Evolutionary conservation across 1,140 invertebrate genomes (phyloP).

Genomic region (Rhyacophila brunnea): DNA sequence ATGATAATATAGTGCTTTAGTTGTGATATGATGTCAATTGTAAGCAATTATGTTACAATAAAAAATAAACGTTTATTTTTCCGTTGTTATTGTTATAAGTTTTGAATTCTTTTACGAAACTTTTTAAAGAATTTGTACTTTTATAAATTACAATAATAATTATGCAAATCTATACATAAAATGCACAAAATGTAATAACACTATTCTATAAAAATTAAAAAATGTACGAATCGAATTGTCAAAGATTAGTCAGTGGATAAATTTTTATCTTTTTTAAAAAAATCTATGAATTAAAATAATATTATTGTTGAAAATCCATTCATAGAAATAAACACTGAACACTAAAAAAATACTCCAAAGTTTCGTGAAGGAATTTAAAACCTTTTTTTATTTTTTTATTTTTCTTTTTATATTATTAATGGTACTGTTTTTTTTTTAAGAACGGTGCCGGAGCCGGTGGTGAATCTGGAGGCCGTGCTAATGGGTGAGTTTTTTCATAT

Average conservation of each 20-base stretch:
- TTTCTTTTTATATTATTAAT: constrained; percentile 51
- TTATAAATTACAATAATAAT: too few species aligned
- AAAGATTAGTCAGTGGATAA: too few species aligned
- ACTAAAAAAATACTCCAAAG: too few species aligned
- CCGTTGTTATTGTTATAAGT: constrained; percentile 11
- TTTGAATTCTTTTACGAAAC: constrained; percentile 15
- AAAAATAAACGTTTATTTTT: constrained; percentile 23
- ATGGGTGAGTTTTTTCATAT: constrained; percentile 60
- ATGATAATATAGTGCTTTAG: constrained; percentile 27
- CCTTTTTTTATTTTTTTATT: constrained; percentile 37
- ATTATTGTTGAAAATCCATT: too few species aligned
- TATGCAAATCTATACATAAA: too few species aligned
- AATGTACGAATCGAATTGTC: too few species aligned
- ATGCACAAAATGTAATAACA: too few species aligned
- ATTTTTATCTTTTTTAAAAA: too few species aligned
- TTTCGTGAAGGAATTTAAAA: constrained; percentile 11
- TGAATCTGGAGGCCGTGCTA: constrained; percentile 70
- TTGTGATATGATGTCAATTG: constrained; percentile 36
- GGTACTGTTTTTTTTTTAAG: constrained; percentile 69
- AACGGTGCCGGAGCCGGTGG: constrained; percentile 74
- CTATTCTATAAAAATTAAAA: too few species aligned
- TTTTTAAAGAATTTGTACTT: too few species aligned
- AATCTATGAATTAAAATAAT: too few species aligned
- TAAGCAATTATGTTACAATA: constrained; percentile 31
- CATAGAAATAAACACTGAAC: too few species aligned